These are phyloP conservation scores for Percopsis transmontana DNA, from an alignment of 2,113 vertebrate genomes.

Conservation along the genomic window DNA sequence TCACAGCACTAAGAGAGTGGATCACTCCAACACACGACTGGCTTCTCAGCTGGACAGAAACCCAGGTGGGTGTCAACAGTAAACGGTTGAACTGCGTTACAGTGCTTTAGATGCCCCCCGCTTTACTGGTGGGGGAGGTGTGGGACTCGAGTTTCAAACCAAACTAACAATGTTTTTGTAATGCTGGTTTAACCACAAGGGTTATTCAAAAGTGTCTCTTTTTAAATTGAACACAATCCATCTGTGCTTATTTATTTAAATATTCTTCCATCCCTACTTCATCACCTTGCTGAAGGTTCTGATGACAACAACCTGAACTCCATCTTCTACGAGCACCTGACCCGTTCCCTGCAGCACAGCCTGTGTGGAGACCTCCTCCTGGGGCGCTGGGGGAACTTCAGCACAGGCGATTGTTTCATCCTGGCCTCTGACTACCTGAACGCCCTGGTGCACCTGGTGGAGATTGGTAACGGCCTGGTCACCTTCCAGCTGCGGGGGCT, in stretches of 20 bases:
- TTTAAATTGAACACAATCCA: too few relatives aligned
- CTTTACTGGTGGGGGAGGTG: too few relatives aligned
- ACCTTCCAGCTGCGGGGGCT: conserved; percentile 92
- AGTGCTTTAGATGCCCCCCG: too few relatives aligned
- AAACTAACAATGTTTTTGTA: too few relatives aligned
- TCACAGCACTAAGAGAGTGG: conserved; percentile 88
- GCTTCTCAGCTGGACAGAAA: conserved; percentile 90
- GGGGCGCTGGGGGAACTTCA: conserved; percentile 90
- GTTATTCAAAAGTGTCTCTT: too few relatives aligned
- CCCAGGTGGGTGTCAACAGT: conserved; percentile 73
- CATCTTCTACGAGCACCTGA: conserved; percentile 91
- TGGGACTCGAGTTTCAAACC: too few relatives aligned
- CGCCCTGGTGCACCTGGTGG: conserved; percentile 89
- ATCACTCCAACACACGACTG: conserved; percentile 90
- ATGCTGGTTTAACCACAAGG: too few relatives aligned
- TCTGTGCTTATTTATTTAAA: too few relatives aligned
- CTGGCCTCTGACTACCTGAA: conserved; percentile 93
- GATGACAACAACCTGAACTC: conserved; percentile 94
- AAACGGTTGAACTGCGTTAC: too few relatives aligned
- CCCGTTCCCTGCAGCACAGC: conserved; percentile 89
- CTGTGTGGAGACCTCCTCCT: conserved; percentile 88
- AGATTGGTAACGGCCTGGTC: conserved; percentile 90
- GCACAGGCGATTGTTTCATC: conserved; percentile 90
- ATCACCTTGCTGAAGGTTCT: conserved; percentile 74
- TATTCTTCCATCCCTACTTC: too few relatives aligned